phyloP scores from a whole-genome alignment of 2,113 vertebrate species.

The Platichthys stellatus region DNA sequence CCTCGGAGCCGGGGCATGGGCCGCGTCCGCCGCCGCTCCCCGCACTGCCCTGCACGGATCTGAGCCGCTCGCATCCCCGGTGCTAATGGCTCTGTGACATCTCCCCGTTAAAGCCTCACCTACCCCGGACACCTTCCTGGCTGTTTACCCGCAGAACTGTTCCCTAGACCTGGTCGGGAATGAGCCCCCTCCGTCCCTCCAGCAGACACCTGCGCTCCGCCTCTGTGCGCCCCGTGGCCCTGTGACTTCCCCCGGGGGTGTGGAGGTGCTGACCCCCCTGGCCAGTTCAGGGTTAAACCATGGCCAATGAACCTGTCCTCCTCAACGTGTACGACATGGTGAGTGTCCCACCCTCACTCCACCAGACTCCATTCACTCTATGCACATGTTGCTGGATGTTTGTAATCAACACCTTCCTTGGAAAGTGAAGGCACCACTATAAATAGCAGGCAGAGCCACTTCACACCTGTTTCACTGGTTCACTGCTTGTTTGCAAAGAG shows the following conservation, averaged over 20 bases:
- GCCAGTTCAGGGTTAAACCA: slow-evolving; percentile 82
- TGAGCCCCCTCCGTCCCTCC: slow-evolving; percentile 17
- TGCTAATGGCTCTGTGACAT: slow-evolving; percentile 20
- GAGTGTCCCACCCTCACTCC: slow-evolving; percentile 63
- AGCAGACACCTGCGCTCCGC: slow-evolving; percentile 8
- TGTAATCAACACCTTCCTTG: slow-evolving; percentile 26
- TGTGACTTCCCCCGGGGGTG: slow-evolving; percentile 57
- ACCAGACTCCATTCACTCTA: not conserved
- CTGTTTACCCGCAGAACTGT: not conserved
- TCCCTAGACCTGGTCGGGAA: not conserved
- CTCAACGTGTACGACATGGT: slow-evolving; percentile 97
- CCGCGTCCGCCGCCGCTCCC: slow-evolving; percentile 26
- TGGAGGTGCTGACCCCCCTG: slow-evolving; percentile 57
- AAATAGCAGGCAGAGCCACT: slow-evolving; percentile 1
- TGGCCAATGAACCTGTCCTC: slow-evolving; percentile 96
- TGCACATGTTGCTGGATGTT: not conserved
- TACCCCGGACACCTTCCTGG: not conserved
- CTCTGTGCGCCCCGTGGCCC: slow-evolving; percentile 37
- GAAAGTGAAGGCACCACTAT: slow-evolving; percentile 10
- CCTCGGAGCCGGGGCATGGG: slow-evolving; percentile 26
- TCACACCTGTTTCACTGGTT: slow-evolving; percentile 31
- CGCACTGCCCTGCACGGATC: slow-evolving; percentile 18
- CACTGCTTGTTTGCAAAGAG: not conserved
- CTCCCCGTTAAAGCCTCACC: not conserved
- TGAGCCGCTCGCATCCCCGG: not conserved